Evolutionary conservation across 2,113 vertebrate species (phyloP).

Genomic region (Pterophyllum scalare): DNA sequence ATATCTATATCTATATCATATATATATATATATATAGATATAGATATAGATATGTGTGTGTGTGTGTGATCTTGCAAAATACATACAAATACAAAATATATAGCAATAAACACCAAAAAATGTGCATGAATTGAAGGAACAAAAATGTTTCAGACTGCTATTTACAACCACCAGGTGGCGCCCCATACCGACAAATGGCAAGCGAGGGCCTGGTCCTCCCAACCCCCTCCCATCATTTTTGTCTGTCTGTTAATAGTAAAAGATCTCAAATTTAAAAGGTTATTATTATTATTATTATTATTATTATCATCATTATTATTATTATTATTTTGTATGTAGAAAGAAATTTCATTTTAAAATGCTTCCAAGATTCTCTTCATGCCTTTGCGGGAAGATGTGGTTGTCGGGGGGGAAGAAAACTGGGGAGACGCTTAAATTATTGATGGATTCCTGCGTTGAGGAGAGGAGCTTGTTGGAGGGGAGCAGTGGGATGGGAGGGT

Average conservation of each 20-base stretch:
- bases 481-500: constrained; percentile 14
- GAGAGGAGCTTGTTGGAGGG: constrained; percentile 56
- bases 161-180: constrained; percentile 58
- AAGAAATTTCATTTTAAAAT: not conserved
- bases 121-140: not conserved
- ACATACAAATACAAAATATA: not conserved
- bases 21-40: too few relatives aligned
- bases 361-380: not conserved
- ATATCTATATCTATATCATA: too few relatives aligned
- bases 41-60: too few relatives aligned
- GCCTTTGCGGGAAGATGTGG: constrained; percentile 28
- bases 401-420: constrained; percentile 34
- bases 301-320: not conserved
- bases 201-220: not conserved
- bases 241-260: not conserved
- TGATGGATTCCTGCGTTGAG: constrained; percentile 68
- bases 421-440: constrained; percentile 72
- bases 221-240: not conserved
- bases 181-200: constrained; percentile 58
- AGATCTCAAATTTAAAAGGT: not conserved
- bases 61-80: too few relatives aligned
- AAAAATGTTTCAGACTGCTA: not conserved
- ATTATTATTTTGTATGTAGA: not conserved
- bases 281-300: not conserved
- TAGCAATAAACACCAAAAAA: not conserved